Percentiles rank a stretch among this genome's conserved stretches.
Conservation (phyloP, 2,888 invertebrate genomes). For the Meta bourneti region DNA sequence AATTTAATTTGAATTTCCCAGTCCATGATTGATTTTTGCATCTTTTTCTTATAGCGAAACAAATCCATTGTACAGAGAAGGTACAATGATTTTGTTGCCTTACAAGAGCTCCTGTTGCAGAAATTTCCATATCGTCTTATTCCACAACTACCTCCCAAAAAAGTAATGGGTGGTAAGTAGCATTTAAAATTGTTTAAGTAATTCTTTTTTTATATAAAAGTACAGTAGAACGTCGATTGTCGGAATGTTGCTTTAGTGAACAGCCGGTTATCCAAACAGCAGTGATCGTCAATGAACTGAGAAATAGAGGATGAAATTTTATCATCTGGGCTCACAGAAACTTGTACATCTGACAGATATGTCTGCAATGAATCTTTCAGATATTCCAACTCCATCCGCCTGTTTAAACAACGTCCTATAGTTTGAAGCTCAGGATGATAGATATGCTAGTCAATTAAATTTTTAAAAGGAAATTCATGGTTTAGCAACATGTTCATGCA, state of each 20-base stretch:
- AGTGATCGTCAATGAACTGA: too few relatives aligned
- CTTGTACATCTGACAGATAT: too few relatives aligned
- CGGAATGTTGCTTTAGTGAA: not conserved
- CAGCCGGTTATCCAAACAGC: too few relatives aligned
- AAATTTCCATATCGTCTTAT: slow-evolving; percentile 81
- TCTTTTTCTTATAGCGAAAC: slow-evolving; percentile 79
- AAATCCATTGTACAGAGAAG: slow-evolving; percentile 80
- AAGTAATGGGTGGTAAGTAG: slow-evolving; percentile 77
- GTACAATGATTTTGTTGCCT: slow-evolving; percentile 81
- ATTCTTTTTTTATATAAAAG: not conserved
- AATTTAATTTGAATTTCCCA: slow-evolving; percentile 81
- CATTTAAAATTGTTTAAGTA: not conserved
- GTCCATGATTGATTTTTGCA: slow-evolving; percentile 79
- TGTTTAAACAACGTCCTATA: too few relatives aligned
- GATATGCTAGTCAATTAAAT: too few relatives aligned
- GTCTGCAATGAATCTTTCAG: too few relatives aligned
- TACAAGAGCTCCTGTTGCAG: slow-evolving; percentile 81
- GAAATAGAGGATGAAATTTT: too few relatives aligned
- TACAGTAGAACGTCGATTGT: not conserved
- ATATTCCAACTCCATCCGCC: too few relatives aligned
- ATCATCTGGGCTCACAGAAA: too few relatives aligned
- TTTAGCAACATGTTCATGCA: too few relatives aligned
- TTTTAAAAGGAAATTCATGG: too few relatives aligned
- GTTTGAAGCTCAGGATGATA: too few relatives aligned
- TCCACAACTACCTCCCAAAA: slow-evolving; percentile 81